Evolutionary conservation across 2,888 invertebrate genomes (phyloP), one percentile per base, ranked within the genome.

Genomic region (Heliconius sara): DNA sequence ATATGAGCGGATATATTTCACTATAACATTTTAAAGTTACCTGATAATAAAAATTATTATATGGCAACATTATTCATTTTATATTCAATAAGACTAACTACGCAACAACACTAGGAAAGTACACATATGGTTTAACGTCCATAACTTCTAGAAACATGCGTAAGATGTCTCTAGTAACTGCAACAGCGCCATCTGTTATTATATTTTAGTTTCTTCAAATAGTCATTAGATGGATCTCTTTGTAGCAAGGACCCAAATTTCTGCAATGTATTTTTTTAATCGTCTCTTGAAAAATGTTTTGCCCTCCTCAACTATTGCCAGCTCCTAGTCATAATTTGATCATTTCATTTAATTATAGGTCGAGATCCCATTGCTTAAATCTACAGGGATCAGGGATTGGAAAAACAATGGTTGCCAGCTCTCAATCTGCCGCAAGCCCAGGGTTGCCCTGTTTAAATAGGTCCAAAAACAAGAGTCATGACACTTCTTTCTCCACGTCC

Each of bases 171-270:
- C 47, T 47, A 57, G 12, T 30, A n/a, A 34, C 0, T 22, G 1
- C 6, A n/a, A 73, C 30, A 60, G 57, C 73, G 73, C 73, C 73
- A 73, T 73, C 73, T 73, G n/a, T 34, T 34, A 3, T 73, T 16
- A 13, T 0, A 25, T 1, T 60, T 25, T 25, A 60, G 22, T 13
- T 73, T 73, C 13, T 22, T 13, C 3, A 34, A n/a, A n/a, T 34
- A 60, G 5, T n/a, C 73, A 4, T 34, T 39, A 73, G 60, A 16
- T 73, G 39, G n/a, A 30, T 19, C 6, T 16, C 65, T 25, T 27
- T 27, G 65, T 65, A 65, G 13, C 5, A n/a, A 19, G 22, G 2
- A 7, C 3, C 13, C 63, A 65, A n/a, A 60, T 60, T 60, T n/a
- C n/a, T 0, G 60, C n/a, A 60, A 60, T 60, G 60, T 47, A 39